Base-by-base conservation (phyloP, 2,888 invertebrate species). In the Junonia oenone region DNA sequence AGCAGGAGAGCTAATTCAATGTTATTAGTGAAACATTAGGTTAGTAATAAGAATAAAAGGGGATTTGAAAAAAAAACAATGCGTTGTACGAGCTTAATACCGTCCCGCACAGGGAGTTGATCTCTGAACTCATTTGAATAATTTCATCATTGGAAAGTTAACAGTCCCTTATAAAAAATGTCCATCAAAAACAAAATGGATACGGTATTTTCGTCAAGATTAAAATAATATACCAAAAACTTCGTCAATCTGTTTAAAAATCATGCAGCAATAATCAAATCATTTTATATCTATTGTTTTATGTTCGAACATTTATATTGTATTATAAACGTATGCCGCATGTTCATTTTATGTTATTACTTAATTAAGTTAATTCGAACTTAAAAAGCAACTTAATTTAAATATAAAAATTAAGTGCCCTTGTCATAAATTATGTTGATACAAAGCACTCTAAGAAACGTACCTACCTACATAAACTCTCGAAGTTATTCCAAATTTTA, bases 21-120 rank as follows among this genome's bases (percentile, higher is more conserved):
- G 74, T 81, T 81, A 82, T 82, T 81, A 82, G 76, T 64, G 49
- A 52, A 33, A 46, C 56, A 59, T 62, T 48, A 61, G 59, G 59
- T 66, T 71, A 72, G 75, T 62, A 65, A 65, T 67, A 59, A 29
- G 68, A 69, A 75, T 66, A 72, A 71, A 65, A 71, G 74, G 68
- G 71, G 72, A 68, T 73, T 82, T 65, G 74, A 71, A 80, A 72
- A 83, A 82, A 71, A 76, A 77, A 76, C 75, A 81, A 83, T 75
- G 79, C 75, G 68, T 73, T 76, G 43, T 43, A 73, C 17, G 14
- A 31, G 37, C 46, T 48, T 52, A 49, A 56, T 37, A 45, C 50
- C 50, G 38, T n/a, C n/a, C 26, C 29, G 46, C 37, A 46, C 17
- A 40, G 55, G 45, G 51, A 50, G 46, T 43, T 43, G 56, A 31